Base-by-base conservation (phyloP, 2,113 vertebrate genomes). In the Micronycteris hirsuta region DNA sequence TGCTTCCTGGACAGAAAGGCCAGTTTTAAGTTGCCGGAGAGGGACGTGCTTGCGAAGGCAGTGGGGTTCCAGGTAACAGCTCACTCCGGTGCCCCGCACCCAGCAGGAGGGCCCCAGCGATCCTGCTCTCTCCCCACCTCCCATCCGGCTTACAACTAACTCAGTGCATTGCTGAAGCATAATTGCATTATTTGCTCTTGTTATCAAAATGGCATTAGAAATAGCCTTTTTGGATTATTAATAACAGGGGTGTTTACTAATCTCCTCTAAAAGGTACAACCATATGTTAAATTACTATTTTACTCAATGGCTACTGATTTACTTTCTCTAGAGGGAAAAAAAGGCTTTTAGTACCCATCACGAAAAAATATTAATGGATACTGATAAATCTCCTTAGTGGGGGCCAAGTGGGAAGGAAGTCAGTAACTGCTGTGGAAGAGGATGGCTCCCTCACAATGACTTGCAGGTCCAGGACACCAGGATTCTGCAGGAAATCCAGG, bases 1-100 rank as follows among this genome's bases (percentile, higher is more conserved):
- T 96, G 96, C 88, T 95, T 93, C 89, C 94, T 78, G 77, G 73
- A 95, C 73, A 96, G 82, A 96, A 86, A 92, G 74, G 45, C 76
- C 7, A 74, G 74, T 94, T 91, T 86, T 65, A 89, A 89, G 78
- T 43, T 47, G 73, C 93, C 93, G 70, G 77, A 89, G 20, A 70
- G 88, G 26, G 54, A 49, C 2, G 0, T 17, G 0, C 71, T 82
- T 88, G 61, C 61, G 10, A 76, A 84, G 56, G n/a, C 76, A 12
- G 56, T 4, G 14, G 26, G 61, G n/a, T 11, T 31, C 26, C 33
- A 41, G 73, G 70, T 85, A 45, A 43, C 36, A 4, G 24, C 31
- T 58, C 3, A 13, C 31, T 33, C 2, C 0, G 80, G 16, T 4
- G 26, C 38, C 84, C 70, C 4, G 6, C 3, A 12, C 26, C 49